Conservation (phyloP, 1,140 invertebrate species). For the Drosophila leontia region DNA sequence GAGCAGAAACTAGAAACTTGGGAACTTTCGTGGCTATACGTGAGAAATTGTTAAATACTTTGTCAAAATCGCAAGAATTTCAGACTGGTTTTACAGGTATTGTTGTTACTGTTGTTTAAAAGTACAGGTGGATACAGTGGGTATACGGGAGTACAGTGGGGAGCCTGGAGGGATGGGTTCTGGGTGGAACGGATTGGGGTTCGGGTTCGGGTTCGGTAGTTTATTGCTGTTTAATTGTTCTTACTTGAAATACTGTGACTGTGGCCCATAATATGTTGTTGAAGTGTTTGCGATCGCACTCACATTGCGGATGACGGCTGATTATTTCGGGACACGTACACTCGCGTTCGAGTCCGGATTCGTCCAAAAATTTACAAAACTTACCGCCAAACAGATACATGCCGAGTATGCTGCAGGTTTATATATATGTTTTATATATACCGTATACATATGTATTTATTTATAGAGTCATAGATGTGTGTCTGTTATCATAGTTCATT, state of each 20-base stretch:
- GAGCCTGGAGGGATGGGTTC: not conserved
- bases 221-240: conserved; percentile 81
- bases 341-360: conserved; percentile 92
- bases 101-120: conserved; percentile 42
- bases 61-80: conserved; percentile 45
- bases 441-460: conserved; percentile 62
- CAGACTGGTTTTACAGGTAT: conserved; percentile 34
- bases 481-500: conserved; percentile 61
- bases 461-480: conserved; percentile 56
- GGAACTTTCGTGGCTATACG: conserved; percentile 44
- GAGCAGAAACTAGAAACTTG: conserved; percentile 37
- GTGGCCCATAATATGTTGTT: conserved; percentile 98
- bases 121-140: not conserved
- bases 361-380: conserved; percentile 98
- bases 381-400: conserved; percentile 99
- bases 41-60: conserved; percentile 45
- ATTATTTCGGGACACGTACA: conserved; percentile 96
- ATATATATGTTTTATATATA: conserved; percentile 80
- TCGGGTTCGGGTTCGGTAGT: conserved; percentile 3
- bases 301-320: conserved; percentile 93
- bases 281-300: conserved; percentile 98
- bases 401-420: conserved; percentile 94
- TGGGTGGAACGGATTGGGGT: not conserved
- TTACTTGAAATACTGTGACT: conserved; percentile 98
- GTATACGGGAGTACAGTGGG: not conserved